These are phyloP conservation scores for Parus major DNA, from an alignment of 2,113 vertebrate genomes.

Conservation along the genomic window DNA sequence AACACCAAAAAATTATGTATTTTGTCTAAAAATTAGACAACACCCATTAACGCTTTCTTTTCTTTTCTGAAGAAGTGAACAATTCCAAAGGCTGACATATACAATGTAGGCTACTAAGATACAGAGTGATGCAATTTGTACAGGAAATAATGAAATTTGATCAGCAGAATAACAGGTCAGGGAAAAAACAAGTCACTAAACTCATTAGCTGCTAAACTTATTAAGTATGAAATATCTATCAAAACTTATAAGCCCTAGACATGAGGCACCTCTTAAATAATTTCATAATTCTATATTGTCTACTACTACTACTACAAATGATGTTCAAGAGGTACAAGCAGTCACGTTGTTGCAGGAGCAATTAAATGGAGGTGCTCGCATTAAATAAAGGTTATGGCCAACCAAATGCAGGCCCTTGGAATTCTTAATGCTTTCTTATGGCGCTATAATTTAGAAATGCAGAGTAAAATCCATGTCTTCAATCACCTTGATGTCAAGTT, in stretches of 20 bases:
- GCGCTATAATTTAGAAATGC: not conserved
- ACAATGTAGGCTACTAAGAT: not conserved
- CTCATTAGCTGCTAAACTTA: not conserved
- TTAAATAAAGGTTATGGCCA: not conserved
- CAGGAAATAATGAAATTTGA: not conserved
- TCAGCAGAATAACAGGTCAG: not conserved
- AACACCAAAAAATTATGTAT: not conserved
- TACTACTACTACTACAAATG: not conserved
- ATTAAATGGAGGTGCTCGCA: not conserved
- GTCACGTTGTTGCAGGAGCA: not conserved
- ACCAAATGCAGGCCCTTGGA: not conserved
- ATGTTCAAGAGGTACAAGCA: not conserved
- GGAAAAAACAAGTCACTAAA: not conserved
- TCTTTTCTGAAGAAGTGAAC: not conserved
- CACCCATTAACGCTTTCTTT: not conserved
- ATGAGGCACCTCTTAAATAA: not conserved
- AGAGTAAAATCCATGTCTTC: not conserved
- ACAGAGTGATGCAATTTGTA: not conserved
- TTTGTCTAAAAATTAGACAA: not conserved
- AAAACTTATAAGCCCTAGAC: not conserved
- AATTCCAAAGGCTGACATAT: not conserved
- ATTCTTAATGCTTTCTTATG: not conserved
- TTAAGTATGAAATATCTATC: not conserved
- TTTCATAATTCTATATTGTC: not conserved
- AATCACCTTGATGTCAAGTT: not conserved